phyloP scores from a whole-genome alignment of 2,888 invertebrate species.

The Cephus rjabovi region DNA sequence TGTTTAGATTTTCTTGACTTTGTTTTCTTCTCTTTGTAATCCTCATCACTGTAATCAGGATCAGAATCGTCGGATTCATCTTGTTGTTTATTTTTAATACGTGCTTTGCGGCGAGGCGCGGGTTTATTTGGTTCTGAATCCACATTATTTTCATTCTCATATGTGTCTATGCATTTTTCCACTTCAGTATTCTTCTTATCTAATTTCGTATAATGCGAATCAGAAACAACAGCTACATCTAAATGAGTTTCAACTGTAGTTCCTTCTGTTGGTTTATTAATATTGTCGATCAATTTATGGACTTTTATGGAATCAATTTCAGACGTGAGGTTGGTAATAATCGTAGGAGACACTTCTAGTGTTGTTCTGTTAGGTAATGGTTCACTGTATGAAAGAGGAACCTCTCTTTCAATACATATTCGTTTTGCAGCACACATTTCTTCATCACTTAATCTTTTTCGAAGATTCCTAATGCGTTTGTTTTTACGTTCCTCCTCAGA shows the following conservation, averaged over 20 bases:
- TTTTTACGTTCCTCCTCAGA: slow-evolving; percentile 70
- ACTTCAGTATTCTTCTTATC: background rate
- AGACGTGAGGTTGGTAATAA: background rate
- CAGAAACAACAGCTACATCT: background rate
- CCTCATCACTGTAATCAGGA: background rate
- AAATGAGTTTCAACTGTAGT: background rate
- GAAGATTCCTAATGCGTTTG: slow-evolving; percentile 71
- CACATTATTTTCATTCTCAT: background rate
- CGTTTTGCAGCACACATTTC: slow-evolving; percentile 35
- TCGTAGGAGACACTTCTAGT: background rate
- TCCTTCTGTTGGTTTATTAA: background rate
- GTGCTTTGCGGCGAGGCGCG: background rate
- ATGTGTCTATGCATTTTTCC: background rate
- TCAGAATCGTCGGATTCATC: background rate
- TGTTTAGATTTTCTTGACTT: background rate
- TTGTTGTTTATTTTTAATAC: background rate
- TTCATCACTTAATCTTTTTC: slow-evolving; percentile 65
- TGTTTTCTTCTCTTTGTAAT: background rate
- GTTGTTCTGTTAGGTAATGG: slow-evolving; percentile 7
- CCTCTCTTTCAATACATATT: slow-evolving; percentile 27
- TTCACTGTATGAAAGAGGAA: slow-evolving; percentile 14
- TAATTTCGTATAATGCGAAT: background rate
- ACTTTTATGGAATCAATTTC: background rate
- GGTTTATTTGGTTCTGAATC: background rate
- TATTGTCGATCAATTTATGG: background rate